phyloP scores from a whole-genome alignment of 2,888 invertebrate genomes.

The Hypselothyrea guttata region DNA sequence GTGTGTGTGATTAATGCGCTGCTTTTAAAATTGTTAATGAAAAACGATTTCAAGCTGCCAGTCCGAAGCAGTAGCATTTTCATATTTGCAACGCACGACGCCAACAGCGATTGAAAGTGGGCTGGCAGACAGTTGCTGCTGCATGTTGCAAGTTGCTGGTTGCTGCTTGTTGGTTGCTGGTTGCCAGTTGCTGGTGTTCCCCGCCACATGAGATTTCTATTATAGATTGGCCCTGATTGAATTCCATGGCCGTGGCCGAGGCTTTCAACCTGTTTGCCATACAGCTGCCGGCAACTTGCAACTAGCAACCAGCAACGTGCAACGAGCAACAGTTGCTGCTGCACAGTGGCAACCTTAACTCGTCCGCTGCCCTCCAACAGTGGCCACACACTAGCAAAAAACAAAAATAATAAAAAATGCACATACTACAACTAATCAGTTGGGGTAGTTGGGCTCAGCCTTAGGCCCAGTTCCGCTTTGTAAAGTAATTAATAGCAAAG shows the following conservation, averaged over 20 bases:
- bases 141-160: constrained; percentile 32
- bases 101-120: constrained; percentile 71
- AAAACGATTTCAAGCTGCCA: constrained; percentile 71
- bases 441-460: constrained; percentile 1
- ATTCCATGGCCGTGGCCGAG: constrained; percentile 66
- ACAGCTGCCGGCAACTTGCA: constrained; percentile 18
- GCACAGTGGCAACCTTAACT: constrained; percentile 12
- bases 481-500: constrained; percentile 15
- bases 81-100: constrained; percentile 76
- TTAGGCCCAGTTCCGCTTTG: constrained; percentile 18
- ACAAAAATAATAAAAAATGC: constrained; percentile 1
- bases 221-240: constrained; percentile 78
- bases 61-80: constrained; percentile 67
- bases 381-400: constrained; percentile 22
- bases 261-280: constrained; percentile 54
- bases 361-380: constrained; percentile 19
- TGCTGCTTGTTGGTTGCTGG: constrained; percentile 11
- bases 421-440: too few species aligned
- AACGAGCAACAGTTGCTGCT: not conserved
- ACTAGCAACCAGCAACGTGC: too few species aligned
- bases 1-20: constrained; percentile 74
- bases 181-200: constrained; percentile 37
- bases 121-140: constrained; percentile 57
- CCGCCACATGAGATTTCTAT: constrained; percentile 78
- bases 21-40: constrained; percentile 79